Base-by-base conservation (phyloP, 2,113 vertebrate genomes). In the Varanus komodoensis region DNA sequence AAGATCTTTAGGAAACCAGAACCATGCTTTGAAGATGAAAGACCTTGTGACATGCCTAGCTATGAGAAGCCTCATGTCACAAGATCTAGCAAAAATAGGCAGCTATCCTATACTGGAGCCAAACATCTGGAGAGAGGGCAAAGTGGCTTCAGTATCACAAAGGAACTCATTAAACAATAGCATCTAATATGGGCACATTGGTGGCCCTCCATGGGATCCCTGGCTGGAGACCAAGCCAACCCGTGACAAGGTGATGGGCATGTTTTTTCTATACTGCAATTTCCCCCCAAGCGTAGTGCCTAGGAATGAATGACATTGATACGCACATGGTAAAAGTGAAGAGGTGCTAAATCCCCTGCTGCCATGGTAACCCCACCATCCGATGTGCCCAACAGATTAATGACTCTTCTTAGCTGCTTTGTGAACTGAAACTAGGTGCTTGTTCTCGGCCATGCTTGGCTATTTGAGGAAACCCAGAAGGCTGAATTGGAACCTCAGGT, bases 1-100 rank as follows among this genome's bases (percentile, higher is more conserved):
- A 90, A 87, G 21, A 81, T 21, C 82, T 78, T 3, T 9, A 44
- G 52, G 34, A 78, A 84, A 75, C 86, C 57, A 73, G 44, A 93
- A 88, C 3, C 21, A 12, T 85, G 68, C 29, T 90, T 87, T 52
- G 69, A 1, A 54, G 29, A 87, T 83, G 57, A 80, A 80, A 80
- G 48, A 38, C 73, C 73, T 34, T 74, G 34, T 34, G 73, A 74
- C 73, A 74, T 14, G 38, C 38, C 3, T 44, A 44, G 38, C 38
- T 44, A 44, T 44, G 38, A 44, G 38, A 44, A 44, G 38, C 38
- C 38, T 44, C 15, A 74, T 34, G n/a, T 34, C 73, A 38, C 34
- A 74, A n/a, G 32, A n/a, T 74, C 71, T 74, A 44, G 44, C 52
- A 87, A 77, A 87, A 87, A 61, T 61, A 32, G 7, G 25, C n/a